These are phyloP conservation scores for Sphenodon punctatus DNA, from an alignment of 2,797 vertebrate species.

Conservation along the genomic window DNA sequence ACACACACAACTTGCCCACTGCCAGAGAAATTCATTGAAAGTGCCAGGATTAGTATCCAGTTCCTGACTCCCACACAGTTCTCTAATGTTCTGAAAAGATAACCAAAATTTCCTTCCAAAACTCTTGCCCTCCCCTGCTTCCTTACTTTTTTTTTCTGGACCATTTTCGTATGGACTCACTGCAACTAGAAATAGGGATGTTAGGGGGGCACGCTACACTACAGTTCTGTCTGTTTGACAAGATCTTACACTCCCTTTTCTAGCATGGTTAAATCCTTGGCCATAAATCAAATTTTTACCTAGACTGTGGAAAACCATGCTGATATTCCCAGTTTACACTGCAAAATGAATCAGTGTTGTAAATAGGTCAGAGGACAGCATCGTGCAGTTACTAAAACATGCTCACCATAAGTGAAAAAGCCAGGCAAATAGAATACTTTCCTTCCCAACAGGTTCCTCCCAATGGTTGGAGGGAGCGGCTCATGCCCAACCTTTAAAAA, in stretches of 20 bases:
- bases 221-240: not conserved
- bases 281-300: not conserved
- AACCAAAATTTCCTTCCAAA: not conserved
- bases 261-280: not conserved
- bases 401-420: conserved; percentile 90
- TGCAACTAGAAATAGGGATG: not conserved
- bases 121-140: not conserved
- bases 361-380: not conserved
- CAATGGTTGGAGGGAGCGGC: conserved; percentile 82
- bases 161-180: not conserved
- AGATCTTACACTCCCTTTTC: not conserved
- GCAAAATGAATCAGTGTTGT: not conserved
- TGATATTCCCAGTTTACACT: accelerated
- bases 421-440: conserved; percentile 87
- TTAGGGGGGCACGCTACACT: not conserved
- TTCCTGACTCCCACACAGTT: not conserved
- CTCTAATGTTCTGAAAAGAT: not conserved
- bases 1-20: not conserved
- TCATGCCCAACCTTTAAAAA: conserved; percentile 86
- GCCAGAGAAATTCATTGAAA: not conserved
- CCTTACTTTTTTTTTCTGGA: not conserved
- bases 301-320: not conserved
- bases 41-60: not conserved
- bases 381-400: not conserved
- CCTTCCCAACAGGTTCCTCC: conserved; percentile 86